Percentiles rank a stretch among this genome's conserved stretches.
phyloP scores from a whole-genome alignment of 2,113 vertebrate genomes.

The Gila orcuttii region DNA sequence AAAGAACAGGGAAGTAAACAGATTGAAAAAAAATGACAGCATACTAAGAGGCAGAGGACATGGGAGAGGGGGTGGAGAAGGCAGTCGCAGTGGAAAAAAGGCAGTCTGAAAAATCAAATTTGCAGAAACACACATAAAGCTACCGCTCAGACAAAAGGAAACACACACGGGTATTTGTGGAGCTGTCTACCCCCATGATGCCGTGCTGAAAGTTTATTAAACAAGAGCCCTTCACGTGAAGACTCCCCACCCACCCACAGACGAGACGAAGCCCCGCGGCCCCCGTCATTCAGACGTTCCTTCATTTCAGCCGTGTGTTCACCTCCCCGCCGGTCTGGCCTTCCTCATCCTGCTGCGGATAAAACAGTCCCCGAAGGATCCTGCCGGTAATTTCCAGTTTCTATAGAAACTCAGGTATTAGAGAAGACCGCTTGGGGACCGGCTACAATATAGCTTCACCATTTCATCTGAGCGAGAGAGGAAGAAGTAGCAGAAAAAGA shows the following conservation, averaged over 20 bases:
- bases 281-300: slow-evolving; percentile 97
- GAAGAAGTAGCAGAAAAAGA: slow-evolving; percentile 37
- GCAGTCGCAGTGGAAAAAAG: slow-evolving; percentile 68
- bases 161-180: slow-evolving; percentile 81
- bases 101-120: slow-evolving; percentile 83
- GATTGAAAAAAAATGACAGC: slow-evolving; percentile 11
- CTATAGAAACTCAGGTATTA: slow-evolving; percentile 99
- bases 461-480: slow-evolving; percentile 84
- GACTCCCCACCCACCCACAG: slow-evolving; percentile 80
- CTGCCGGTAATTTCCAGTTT: slow-evolving; percentile 99
- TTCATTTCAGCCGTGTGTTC: slow-evolving; percentile 91
- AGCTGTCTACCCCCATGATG: slow-evolving; percentile 87
- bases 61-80: slow-evolving; percentile 68
- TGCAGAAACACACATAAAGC: slow-evolving; percentile 83
- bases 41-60: slow-evolving; percentile 55
- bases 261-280: slow-evolving; percentile 92
- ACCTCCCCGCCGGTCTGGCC: slow-evolving; percentile 96
- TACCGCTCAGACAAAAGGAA: slow-evolving; percentile 75
- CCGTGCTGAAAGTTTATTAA: slow-evolving; percentile 92
- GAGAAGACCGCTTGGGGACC: slow-evolving; percentile 99
- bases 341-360: slow-evolving; percentile 99
- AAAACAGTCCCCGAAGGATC: slow-evolving; percentile 96
- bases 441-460: slow-evolving; percentile 99
- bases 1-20: slow-evolving; percentile 51
- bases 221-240: slow-evolving; percentile 88